A percentile compares a stretch with the other conserved stretches of the same genome.
These are phyloP conservation scores for Drosophila borealis DNA, from an alignment of 2,888 invertebrate genomes.

Conservation along the genomic window DNA sequence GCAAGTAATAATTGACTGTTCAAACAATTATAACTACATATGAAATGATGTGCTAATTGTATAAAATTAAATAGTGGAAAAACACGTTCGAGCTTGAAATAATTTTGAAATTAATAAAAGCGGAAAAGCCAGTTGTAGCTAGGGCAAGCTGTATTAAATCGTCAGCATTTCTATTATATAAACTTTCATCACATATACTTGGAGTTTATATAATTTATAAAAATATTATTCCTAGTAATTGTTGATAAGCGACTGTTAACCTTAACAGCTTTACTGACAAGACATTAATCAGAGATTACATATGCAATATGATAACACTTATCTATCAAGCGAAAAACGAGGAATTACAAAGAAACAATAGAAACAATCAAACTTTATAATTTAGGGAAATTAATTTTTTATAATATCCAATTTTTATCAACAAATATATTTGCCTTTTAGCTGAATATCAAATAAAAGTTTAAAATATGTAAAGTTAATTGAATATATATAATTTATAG, in stretches of 20 bases:
- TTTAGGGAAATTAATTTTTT: background rate
- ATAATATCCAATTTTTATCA: background rate
- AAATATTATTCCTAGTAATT: background rate
- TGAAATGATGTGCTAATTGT: background rate
- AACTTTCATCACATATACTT: background rate
- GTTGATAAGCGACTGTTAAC: background rate
- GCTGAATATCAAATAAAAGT: background rate
- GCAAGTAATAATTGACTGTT: conserved; percentile 1
- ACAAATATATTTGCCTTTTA: background rate
- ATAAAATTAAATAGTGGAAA: background rate
- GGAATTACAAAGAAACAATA: background rate
- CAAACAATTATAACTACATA: background rate
- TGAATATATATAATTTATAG: background rate
- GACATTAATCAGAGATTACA: background rate
- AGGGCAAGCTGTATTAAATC: background rate
- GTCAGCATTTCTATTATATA: too few species aligned
- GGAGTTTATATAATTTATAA: too few species aligned
- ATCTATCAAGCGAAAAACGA: background rate
- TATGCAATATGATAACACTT: background rate
- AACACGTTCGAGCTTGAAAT: background rate
- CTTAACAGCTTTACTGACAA: background rate
- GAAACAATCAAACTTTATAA: background rate
- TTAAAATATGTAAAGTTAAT: background rate
- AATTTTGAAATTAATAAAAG: background rate
- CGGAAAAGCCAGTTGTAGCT: background rate